Conservation (phyloP, 1,140 invertebrate genomes). For the Caenorhabditis briggsae region DNA sequence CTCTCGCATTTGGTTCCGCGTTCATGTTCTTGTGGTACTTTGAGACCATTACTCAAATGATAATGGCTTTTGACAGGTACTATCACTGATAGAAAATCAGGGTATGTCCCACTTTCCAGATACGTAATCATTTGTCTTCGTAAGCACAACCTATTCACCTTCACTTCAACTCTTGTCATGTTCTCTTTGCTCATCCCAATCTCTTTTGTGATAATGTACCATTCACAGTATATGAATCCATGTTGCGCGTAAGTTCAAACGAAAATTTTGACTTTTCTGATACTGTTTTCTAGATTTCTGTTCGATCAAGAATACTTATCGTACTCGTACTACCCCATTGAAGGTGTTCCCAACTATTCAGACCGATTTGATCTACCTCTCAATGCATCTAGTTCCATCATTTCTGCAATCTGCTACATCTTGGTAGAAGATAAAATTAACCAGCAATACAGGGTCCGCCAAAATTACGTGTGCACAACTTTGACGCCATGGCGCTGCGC, state of each 20-base stretch:
- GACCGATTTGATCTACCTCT: constrained; percentile 9
- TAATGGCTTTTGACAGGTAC: not conserved
- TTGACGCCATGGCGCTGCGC: too few relatives aligned
- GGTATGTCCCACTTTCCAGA: not conserved
- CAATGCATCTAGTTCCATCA: not conserved
- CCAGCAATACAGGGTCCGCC: too few relatives aligned
- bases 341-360: not conserved
- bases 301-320: constrained; percentile 27
- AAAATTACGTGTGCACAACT: too few relatives aligned
- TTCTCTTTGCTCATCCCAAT: constrained; percentile 6
- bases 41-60: not conserved
- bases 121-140: not conserved
- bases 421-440: not conserved
- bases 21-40: constrained; percentile 2
- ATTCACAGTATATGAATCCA: constrained; percentile 22
- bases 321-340: not conserved
- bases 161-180: not conserved
- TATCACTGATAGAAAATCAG: not conserved
- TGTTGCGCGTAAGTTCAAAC: constrained; percentile 3
- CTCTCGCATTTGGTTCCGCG: not conserved
- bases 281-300: not conserved
- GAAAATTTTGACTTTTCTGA: not conserved
- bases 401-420: constrained; percentile 2
- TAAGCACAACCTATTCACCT: not conserved
- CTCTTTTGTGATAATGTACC: not conserved